Conservation (phyloP, 2,888 invertebrate species). For the Mythimna lalbum region DNA sequence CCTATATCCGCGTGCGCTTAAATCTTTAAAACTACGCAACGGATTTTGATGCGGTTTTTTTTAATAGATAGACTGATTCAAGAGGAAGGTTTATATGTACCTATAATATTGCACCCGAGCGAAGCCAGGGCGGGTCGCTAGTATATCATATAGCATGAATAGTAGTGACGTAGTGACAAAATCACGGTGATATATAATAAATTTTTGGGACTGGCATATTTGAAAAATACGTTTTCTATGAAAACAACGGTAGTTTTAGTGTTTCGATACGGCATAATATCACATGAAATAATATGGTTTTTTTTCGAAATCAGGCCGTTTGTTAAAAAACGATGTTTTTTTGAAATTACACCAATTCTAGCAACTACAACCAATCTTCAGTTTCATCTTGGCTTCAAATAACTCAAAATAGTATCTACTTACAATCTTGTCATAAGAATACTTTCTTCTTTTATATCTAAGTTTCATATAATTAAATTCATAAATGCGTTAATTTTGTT, state of each 20-base stretch:
- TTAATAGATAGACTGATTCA: too few species aligned
- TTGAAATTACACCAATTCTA: conserved; percentile 16
- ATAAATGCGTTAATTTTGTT: conserved; percentile 53
- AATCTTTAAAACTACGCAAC: too few species aligned
- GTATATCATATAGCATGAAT: too few species aligned
- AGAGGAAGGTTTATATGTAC: too few species aligned
- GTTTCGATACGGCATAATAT: conserved; percentile 8
- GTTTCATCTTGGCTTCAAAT: background rate
- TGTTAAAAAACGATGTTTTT: background rate
- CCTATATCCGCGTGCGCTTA: too few species aligned
- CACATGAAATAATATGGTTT: background rate
- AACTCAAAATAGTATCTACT: background rate
- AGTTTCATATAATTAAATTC: conserved; percentile 15
- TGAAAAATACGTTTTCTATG: background rate
- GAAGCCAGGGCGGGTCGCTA: too few species aligned
- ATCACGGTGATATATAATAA: too few species aligned
- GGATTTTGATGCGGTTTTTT: too few species aligned
- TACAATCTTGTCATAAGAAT: conserved; percentile 37
- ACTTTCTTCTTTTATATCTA: conserved; percentile 37
- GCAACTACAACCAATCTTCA: conserved; percentile 5
- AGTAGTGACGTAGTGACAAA: too few species aligned
- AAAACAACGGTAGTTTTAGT: background rate
- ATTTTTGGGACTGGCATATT: background rate
- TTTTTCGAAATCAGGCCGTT: background rate
- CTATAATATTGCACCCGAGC: too few species aligned